Evolutionary conservation across 2,797 vertebrate genomes (phyloP).

Genomic region (Sparidentex hasta): DNA sequence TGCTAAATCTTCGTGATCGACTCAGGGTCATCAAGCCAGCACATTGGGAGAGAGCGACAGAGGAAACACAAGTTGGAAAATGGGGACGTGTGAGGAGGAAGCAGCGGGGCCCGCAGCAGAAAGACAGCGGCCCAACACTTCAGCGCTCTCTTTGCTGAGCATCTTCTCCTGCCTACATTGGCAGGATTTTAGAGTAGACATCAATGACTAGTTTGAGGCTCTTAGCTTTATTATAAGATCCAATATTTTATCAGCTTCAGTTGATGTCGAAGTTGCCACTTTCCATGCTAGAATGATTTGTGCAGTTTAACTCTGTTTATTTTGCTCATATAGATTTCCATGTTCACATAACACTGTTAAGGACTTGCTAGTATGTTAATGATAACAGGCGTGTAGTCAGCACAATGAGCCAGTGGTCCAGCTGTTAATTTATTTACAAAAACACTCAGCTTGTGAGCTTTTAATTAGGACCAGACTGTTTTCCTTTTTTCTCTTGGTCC

Average conservation of each 20-base stretch:
- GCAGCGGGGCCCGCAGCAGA: not conserved
- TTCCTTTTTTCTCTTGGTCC: not conserved
- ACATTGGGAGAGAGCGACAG: constrained; percentile 17
- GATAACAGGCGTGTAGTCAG: constrained; percentile 1
- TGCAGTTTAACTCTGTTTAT: not conserved
- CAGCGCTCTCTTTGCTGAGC: not conserved
- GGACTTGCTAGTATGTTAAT: not conserved
- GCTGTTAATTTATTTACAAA: constrained; percentile 19
- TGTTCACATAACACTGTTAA: not conserved
- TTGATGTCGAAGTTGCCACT: not conserved
- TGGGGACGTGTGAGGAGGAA: not conserved
- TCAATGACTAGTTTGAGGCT: not conserved
- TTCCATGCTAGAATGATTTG: not conserved
- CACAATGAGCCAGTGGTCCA: constrained; percentile 1
- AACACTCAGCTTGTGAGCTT: constrained; percentile 42
- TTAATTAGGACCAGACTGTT: constrained; percentile 46
- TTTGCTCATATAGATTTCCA: not conserved
- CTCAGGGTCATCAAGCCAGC: constrained; percentile 26
- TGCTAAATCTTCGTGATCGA: constrained; percentile 39
- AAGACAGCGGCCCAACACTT: not conserved
- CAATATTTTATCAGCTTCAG: not conserved
- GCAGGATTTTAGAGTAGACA: not conserved
- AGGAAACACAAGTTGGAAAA: not conserved
- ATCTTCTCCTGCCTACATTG: not conserved
- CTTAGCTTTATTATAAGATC: not conserved